Conservation (phyloP, 2,113 vertebrate genomes). For the Lampris incognitus region DNA sequence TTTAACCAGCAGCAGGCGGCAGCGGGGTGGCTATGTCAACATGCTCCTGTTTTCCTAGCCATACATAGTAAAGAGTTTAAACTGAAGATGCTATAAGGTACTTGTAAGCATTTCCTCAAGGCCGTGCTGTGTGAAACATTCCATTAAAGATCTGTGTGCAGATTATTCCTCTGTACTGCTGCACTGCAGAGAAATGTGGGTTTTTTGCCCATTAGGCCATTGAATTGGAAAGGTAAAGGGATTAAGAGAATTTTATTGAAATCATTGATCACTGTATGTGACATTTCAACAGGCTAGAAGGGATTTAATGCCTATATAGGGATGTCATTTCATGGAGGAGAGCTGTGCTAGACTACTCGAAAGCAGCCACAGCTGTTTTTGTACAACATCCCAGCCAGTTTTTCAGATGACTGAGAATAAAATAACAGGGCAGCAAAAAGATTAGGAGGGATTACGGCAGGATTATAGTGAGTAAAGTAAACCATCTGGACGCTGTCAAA, state of each 20-base stretch:
- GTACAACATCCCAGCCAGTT: slow-evolving; percentile 28
- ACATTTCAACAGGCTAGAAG: slow-evolving; percentile 40
- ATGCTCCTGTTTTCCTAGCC: too few relatives aligned
- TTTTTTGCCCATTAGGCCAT: too few relatives aligned
- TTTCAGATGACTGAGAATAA: slow-evolving; percentile 48
- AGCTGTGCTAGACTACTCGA: slow-evolving; percentile 22
- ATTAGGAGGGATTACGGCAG: slow-evolving; percentile 52
- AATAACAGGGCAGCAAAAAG: slow-evolving; percentile 45
- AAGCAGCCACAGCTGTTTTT: slow-evolving; percentile 28
- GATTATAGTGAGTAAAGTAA: slow-evolving; percentile 46
- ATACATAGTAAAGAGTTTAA: too few relatives aligned
- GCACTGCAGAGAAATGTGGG: too few relatives aligned
- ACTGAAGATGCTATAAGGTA: too few relatives aligned
- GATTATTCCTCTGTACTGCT: too few relatives aligned
- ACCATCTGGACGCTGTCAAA: slow-evolving; percentile 34
- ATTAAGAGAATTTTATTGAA: slow-evolving; percentile 33
- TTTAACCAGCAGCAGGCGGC: too few relatives aligned
- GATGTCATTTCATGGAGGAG: slow-evolving; percentile 7
- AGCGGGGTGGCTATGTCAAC: too few relatives aligned
- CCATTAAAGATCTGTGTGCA: too few relatives aligned
- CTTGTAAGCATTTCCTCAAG: too few relatives aligned
- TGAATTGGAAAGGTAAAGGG: too few relatives aligned
- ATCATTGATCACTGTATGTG: slow-evolving; percentile 48
- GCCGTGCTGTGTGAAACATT: too few relatives aligned
- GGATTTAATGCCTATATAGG: slow-evolving; percentile 35